Base-by-base conservation (phyloP, 2,113 vertebrate species). In the Hipposideros armiger region DNA sequence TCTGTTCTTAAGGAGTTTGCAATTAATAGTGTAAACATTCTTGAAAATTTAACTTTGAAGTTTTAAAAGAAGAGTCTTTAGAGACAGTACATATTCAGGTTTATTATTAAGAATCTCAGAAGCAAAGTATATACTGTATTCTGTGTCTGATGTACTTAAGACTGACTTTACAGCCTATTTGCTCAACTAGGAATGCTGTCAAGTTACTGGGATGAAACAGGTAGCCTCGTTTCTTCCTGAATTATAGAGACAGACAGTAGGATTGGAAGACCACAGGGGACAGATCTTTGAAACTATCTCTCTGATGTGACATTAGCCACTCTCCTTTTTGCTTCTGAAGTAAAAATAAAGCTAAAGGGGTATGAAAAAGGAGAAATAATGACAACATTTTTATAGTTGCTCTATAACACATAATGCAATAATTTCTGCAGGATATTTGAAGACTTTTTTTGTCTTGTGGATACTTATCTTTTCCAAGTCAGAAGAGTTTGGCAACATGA, bases 51-150 rank as follows among this genome's bases (percentile, higher is more conserved):
- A 69, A 58, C 80, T 97, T 89, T 36, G 36, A 36, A 36, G 36
- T 36, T 36, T 36, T 36, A 36, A 36, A 36, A 36, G 36, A 50
- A 77, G 88, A 91, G 14, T 87, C 60, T 92, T 85, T 73, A 78
- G n/a, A 26, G 52, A 85, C 50, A 95, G 40, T 42, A 52, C 32
- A 81, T 40, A 94, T 90, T 97, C 76, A 64, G 10, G 13, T 88
- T 92, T 91, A 92, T 85, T 84, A 90, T 85, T 84, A 90, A 82
- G 36, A 76, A 60, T 83, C 73, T 95, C 69, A 95, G 36, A 93
- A 78, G 45, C 36, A 84, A 95, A 36, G 62, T 30, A 56, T 32
- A 73, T 42, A 32, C 50, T n/a, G 7, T 93, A 74, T 90, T 87
- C 10, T 92, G 62, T 92, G 84, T 91, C 84, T 81, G 54, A 64